phyloP scores from a whole-genome alignment of 2,797 vertebrate genomes.

The Orientallactaga sibirica region DNA sequence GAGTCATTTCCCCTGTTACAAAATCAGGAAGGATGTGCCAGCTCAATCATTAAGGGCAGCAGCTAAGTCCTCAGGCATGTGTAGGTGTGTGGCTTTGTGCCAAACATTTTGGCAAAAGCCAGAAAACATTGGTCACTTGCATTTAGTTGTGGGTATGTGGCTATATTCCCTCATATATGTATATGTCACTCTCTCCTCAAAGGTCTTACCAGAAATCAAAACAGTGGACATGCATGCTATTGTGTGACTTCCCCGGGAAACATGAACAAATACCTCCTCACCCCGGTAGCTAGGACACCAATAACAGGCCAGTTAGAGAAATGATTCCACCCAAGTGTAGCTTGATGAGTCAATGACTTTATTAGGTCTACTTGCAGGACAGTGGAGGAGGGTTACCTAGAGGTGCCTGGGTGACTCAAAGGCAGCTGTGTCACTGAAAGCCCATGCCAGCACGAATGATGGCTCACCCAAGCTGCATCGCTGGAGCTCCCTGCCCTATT shows the following conservation, averaged over 20 bases:
- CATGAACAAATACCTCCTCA: neutral
- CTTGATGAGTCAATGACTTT: neutral
- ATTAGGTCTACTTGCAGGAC: neutral
- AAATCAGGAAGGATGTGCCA: neutral
- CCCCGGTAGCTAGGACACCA: too few species aligned
- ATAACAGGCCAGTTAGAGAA: neutral
- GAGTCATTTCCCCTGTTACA: neutral
- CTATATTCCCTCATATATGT: neutral
- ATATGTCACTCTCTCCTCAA: neutral
- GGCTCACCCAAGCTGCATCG: neutral
- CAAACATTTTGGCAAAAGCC: neutral
- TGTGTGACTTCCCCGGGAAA: neutral
- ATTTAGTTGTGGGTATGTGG: neutral
- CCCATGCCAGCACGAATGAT: neutral
- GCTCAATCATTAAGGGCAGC: neutral
- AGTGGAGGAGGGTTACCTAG: neutral
- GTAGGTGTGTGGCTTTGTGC: neutral
- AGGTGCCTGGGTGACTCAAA: neutral
- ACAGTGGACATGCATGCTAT: neutral
- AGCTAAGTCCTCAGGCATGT: neutral
- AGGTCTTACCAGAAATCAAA: conserved; percentile 32
- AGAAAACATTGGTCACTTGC: neutral
- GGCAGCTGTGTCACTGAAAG: neutral
- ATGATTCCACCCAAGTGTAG: neutral
- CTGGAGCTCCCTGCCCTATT: too few species aligned